phyloP scores from a whole-genome alignment of 2,888 invertebrate species.

The Drosophila macrospina region DNA sequence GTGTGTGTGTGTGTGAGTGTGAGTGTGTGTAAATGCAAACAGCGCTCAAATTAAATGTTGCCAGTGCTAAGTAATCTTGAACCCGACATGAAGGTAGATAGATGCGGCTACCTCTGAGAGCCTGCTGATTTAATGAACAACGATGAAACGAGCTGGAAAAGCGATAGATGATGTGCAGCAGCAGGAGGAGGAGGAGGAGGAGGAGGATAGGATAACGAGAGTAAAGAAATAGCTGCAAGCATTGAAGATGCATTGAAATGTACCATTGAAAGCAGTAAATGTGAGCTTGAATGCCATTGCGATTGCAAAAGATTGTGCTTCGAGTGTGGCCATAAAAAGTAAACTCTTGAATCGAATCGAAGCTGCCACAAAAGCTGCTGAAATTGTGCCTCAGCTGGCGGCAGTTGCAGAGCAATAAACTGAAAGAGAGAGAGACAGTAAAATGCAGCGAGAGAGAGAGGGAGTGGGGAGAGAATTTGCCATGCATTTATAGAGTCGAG shows the following conservation, averaged over 20 bases:
- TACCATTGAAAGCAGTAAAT: conserved; percentile 41
- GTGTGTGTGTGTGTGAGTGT: conserved; percentile 4
- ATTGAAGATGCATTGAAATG: conserved; percentile 37
- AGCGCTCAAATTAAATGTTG: conserved; percentile 58
- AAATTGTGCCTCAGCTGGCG: conserved; percentile 3
- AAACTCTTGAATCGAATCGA: conserved; percentile 23
- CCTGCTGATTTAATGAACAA: conserved; percentile 35
- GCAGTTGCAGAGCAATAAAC: conserved; percentile 34
- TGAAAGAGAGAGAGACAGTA: not conserved
- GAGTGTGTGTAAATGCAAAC: conserved; percentile 30
- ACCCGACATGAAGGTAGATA: conserved; percentile 9
- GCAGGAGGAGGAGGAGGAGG: too few species aligned
- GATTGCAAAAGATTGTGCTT: conserved; percentile 36
- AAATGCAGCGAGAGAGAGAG: not conserved
- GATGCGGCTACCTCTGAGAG: conserved; percentile 1
- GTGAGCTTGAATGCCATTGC: conserved; percentile 35
- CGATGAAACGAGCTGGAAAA: too few species aligned
- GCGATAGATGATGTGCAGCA: too few species aligned
- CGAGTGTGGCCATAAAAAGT: conserved; percentile 50
- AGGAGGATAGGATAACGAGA: not conserved
- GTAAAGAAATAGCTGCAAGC: conserved; percentile 4
- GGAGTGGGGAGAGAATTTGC: not conserved
- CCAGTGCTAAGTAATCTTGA: conserved; percentile 38
- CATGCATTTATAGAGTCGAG: conserved; percentile 3
- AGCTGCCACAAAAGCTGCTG: conserved; percentile 29